Evolutionary conservation across 1,140 invertebrate genomes (phyloP), one percentile per base, ranked within the genome.

Genomic region (Rhagoletis pomonella): DNA sequence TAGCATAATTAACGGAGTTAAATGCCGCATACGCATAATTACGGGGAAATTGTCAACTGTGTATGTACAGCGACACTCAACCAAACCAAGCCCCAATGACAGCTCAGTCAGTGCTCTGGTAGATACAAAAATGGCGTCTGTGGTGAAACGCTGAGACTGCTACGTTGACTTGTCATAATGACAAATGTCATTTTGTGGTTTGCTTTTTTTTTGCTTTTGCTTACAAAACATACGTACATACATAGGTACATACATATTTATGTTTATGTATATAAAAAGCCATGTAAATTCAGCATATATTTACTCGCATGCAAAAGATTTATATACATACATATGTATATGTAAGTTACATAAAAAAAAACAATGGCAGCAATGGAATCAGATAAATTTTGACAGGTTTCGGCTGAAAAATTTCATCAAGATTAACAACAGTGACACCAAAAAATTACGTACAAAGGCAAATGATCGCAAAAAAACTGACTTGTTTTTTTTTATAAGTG

Each of bases 1-100:
- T 88, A 81, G 87, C 58, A 89, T 91, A 92, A 92, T 91, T 92
- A 91, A 89, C 90, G 88, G 90, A 91, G 91, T 91, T 91, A 91
- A 91, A 90, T 91, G 91, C 90, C 91, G 91, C 90, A 91, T 91
- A 91, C 73, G 86, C 86, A 90, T 89, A 88, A 88, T 69, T 86
- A 67, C 62, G 84, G 59, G 85, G 81, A 86, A 85, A 86, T 86
- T 91, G 90, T 91, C 91, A 91, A 91, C 90, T 91, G 87, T 88
- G 29, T 29, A 29, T 29, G 29, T 29, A 29, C 29, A 89, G 89
- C 73, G 47, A 19, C n/a, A 7, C 47, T 55, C 42, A 47, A 14
- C 47, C 73, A 58, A 91, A 29, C 87, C 85, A 19, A 29, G 59
- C 44, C 19, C 67, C 55, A 84, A 60, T 73, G 77, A 47, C 50